Base-by-base conservation (phyloP, 2,113 vertebrate species). In the Petromus typicus region DNA sequence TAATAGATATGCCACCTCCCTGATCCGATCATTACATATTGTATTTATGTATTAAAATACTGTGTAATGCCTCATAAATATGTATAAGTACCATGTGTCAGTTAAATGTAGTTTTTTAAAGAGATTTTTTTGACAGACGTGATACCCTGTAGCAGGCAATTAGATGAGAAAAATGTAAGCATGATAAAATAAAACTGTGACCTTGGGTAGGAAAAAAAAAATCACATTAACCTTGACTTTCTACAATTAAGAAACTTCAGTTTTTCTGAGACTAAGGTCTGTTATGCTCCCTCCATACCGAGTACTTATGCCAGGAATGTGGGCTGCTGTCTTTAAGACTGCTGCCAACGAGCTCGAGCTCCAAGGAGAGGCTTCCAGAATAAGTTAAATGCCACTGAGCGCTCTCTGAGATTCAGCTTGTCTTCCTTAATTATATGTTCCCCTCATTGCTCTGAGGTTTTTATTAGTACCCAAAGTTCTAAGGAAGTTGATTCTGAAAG, bases 401-500 rank as follows among this genome's bases (percentile, higher is more conserved):
- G 63, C 40, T 37, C 73, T 59, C 59, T 6, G 27, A 91, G 67
- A 79, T 20, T 48, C 67, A 48, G 73, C 32, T n/a, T 56, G 56
- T 69, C 71, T 54, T 20, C 34, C 45, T 83, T 61, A 64, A 76
- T 56, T 91, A 80, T 59, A 30, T 73, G 83, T 73, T 66, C 6
- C 61, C 18, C 32, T 61, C 10, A 9, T 86, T 61, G 27, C 17
- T 37, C 7, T n/a, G 56, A 76, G 32, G 8, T 51, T 94, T 90
- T 81, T 34, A 30, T 84, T 73, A 56, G 61, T 67, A n/a, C 56
- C 54, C 80, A 45, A 6, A 86, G 61, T 91, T 63, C 79, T 82
- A 51, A 66, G 64, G 27, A 92, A 56, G 89, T 51, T 91, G 34
- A 71, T 91, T 90, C 67, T 30, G 22, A 87, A 96, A 73, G 48